Percentiles rank a stretch among this genome's conserved stretches.
phyloP scores from a whole-genome alignment of 2,797 vertebrate species.

The Hapalemur alaotrensis region DNA sequence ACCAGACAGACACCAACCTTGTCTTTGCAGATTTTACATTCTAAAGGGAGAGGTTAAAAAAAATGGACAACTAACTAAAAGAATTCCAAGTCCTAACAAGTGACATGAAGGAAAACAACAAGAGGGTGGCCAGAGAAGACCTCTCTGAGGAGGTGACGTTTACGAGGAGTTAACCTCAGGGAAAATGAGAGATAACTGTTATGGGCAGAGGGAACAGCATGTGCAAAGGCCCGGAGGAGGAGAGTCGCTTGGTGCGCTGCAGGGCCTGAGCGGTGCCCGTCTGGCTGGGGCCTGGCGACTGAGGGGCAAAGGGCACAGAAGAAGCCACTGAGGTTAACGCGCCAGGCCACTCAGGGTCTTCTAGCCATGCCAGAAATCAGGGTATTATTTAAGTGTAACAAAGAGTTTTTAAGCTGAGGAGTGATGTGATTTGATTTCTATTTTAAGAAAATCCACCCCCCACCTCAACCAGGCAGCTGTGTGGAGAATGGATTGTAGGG shows the following conservation, averaged over 20 bases:
- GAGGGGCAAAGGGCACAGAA: background rate
- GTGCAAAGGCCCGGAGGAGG: background rate
- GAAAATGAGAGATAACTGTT: background rate
- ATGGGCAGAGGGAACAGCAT: background rate
- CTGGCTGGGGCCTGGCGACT: background rate
- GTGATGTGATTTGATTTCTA: constrained; percentile 41
- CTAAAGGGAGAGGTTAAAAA: background rate
- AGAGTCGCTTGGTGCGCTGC: background rate
- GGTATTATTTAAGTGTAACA: constrained; percentile 35
- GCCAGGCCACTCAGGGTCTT: background rate
- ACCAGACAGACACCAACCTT: background rate
- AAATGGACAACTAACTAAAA: background rate
- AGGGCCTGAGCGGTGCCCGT: background rate
- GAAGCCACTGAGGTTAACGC: background rate
- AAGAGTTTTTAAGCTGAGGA: constrained; percentile 26
- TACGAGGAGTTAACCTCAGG: background rate
- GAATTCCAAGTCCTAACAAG: background rate
- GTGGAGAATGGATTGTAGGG: background rate
- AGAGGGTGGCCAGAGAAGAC: background rate
- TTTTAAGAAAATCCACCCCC: constrained; percentile 28
- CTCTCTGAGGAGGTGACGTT: background rate
- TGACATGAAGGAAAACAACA: background rate
- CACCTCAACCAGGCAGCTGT: background rate
- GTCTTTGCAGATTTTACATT: background rate
- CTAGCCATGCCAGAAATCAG: constrained; percentile 22